Evolutionary conservation across 2,888 invertebrate species (phyloP), one percentile per base, ranked within the genome.

Genomic region (Ametastegia equiseti): DNA sequence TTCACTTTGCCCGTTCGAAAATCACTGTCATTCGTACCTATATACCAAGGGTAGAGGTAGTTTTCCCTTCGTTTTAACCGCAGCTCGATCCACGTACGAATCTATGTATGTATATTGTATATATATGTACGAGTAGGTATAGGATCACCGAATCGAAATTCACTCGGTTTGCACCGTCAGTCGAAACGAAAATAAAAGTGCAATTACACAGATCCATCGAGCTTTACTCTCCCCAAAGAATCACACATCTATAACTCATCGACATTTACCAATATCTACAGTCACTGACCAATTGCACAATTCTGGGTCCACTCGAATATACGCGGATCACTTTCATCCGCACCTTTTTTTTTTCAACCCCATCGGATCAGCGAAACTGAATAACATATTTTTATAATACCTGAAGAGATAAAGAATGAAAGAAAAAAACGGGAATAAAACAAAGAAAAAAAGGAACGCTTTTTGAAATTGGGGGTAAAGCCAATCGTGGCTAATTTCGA

Each of bases 401-500:
- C 27, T 3, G 27, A 13, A 13, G 13, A 27, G 2, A 30, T 23
- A 30, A 15, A 60, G 15, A 60, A 60, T 0, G 47, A 2, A 30
- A 47, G 11, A 50, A 54, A 19, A 4, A 33, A 9, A 2, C 13
- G 13, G 54, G 15, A 39, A 39, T 19, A 54, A 45, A 50, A 19
- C 30, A 47, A 73, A 50, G 50, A 30, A 30, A 23, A 23, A 11
- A n/a, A 36, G 19, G 39, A 36, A 39, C 36, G 39, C 19, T 67
- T 67, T 67, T 4, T 7, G 19, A 39, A 67, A 19, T 36, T 30
- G 19, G 39, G 36, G 39, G 13, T 23, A 75, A 54, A 75, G 54
- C 75, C 54, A 54, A 75, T 75, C 75, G 75, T 19, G 75, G 75
- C 54, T 75, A 75, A 75, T 75, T 75, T 75, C n/a, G 54, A 54